Base-by-base conservation (phyloP, 1,140 invertebrate genomes). In the Sitobion miscanthi region DNA sequence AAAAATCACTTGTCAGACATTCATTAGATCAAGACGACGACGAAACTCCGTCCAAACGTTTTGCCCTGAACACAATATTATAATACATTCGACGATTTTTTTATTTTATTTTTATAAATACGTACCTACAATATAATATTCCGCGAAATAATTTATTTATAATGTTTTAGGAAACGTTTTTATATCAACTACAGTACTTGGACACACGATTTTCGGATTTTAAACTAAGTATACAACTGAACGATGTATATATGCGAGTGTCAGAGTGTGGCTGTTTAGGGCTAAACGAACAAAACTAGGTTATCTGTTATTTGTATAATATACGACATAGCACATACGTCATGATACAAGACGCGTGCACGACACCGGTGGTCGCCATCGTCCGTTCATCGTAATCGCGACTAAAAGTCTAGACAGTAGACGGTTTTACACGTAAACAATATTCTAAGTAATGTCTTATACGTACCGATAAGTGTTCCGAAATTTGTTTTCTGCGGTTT, bases 401-500 rank as follows among this genome's bases (percentile, higher is more conserved):
- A 88, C 87, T 38, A 25, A 54, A 54, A 54, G 87, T 89, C 87
- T 88, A 88, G 87, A 54, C 87, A 89, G 25, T 69, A 69, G 62
- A 77, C 30, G n/a, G 23, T 52, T 23, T 45, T 25, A 45, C 42
- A 86, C 11, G 38, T 86, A 86, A 86, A 86, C 83, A 86, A 47
- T 88, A 35, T 52, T 35, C 47, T 2, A 49, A 88, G 86, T n/a
- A 35, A 52, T 52, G 30, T 85, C 23, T 4, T 5, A 17, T n/a
- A 35, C n/a, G n/a, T n/a, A 77, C 42, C 62, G 62, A 17, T 77
- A 77, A 77, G 30, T 77, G n/a, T 77, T 77, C n/a, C n/a, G n/a
- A 77, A 77, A 77, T 77, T 77, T 77, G 25, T 77, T 35, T 3
- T n/a, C 30, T n/a, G 4, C 57, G 52, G 52, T 62, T 62, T 30